Conservation (phyloP, 2,113 vertebrate genomes). For the Phodopus roborovskii region DNA sequence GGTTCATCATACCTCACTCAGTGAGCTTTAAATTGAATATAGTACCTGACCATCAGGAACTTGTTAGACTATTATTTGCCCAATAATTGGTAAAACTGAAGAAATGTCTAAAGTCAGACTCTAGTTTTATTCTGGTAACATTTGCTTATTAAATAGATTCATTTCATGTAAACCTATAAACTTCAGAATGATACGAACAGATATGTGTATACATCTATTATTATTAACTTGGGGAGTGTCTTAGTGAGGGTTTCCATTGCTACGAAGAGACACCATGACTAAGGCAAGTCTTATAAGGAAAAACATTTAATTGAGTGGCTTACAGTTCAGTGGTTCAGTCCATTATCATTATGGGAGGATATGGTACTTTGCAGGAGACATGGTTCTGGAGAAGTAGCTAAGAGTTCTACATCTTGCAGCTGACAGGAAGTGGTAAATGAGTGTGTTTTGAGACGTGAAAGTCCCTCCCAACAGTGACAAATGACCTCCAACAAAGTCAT, state of each 20-base stretch:
- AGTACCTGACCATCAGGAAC: not conserved
- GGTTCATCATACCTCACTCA: not conserved
- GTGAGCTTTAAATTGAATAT: not conserved
- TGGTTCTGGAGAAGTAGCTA: not conserved
- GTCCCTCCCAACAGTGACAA: not conserved
- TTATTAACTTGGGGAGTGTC: not conserved
- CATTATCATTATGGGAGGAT: not conserved
- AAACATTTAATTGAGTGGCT: not conserved
- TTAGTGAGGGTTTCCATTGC: not conserved
- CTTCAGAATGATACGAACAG: not conserved
- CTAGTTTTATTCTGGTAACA: not conserved
- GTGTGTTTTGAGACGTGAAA: not conserved
- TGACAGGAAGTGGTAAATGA: not conserved
- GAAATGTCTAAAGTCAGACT: not conserved
- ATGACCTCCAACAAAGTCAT: not conserved
- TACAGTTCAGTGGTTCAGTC: not conserved
- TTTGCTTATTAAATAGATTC: not conserved
- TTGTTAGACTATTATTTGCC: not conserved
- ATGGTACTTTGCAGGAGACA: not conserved
- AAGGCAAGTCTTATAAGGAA: not conserved
- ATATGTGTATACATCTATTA: not conserved
- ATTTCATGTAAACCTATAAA: not conserved
- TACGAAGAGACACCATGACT: not conserved
- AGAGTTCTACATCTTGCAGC: not conserved
- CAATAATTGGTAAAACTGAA: not conserved